Evolutionary conservation across 2,888 invertebrate species (phyloP).

Genomic region (Biston betularia): DNA sequence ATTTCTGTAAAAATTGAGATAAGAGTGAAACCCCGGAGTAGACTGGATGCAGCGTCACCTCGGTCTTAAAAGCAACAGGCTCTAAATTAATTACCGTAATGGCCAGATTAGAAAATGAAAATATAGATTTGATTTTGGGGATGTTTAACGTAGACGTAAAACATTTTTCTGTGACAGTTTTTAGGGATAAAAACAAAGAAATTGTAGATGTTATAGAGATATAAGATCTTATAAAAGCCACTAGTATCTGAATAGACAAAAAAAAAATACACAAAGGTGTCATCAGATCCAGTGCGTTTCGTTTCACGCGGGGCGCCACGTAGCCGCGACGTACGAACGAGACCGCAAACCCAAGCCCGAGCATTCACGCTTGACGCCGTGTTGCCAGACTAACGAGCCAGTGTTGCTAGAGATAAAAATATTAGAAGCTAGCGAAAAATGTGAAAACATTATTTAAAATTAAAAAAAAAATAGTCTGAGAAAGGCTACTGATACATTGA

Average conservation of each 20-base stretch:
- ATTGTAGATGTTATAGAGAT: neutral
- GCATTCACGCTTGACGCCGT: conserved; percentile 84
- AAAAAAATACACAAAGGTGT: neutral
- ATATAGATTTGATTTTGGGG: too few relatives aligned
- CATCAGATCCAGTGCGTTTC: neutral
- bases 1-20: too few relatives aligned
- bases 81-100: too few relatives aligned
- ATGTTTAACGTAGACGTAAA: too few relatives aligned
- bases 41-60: too few relatives aligned
- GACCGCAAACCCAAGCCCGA: conserved; percentile 84
- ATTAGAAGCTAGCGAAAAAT: neutral
- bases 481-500: conserved; percentile 2
- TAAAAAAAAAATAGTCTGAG: neutral
- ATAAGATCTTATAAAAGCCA: neutral
- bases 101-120: neutral
- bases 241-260: neutral
- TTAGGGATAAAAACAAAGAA: too few relatives aligned
- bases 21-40: too few relatives aligned
- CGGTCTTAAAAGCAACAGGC: too few relatives aligned
- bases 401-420: conserved; percentile 39
- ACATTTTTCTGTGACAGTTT: too few relatives aligned
- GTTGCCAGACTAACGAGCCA: conserved; percentile 53
- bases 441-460: neutral
- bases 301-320: conserved; percentile 15
- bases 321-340: conserved; percentile 35